These are phyloP conservation scores for Drosophila mojavensis DNA, from an alignment of 1,140 invertebrate genomes.

Conservation along the genomic window DNA sequence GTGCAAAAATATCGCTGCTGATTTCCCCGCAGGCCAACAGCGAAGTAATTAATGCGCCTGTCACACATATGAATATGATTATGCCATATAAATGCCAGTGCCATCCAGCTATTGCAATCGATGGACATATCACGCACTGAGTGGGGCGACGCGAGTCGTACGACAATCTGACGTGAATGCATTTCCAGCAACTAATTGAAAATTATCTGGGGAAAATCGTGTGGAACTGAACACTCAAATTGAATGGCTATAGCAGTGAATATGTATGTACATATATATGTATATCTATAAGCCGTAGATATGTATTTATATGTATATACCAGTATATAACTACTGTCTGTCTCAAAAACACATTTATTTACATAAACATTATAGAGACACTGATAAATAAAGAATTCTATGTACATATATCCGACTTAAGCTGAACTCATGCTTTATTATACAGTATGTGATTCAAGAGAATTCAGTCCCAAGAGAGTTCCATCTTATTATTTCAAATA, in stretches of 20 bases:
- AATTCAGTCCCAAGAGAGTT: too few relatives aligned
- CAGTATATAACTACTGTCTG: too few relatives aligned
- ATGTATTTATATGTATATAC: neutral
- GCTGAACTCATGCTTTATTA: too few relatives aligned
- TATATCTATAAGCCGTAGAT: neutral
- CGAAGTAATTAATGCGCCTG: slow-evolving; percentile 59
- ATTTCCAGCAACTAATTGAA: slow-evolving; percentile 26
- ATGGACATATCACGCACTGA: neutral
- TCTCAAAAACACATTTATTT: too few relatives aligned
- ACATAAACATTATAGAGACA: too few relatives aligned
- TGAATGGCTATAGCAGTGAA: neutral
- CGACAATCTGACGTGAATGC: slow-evolving; percentile 5
- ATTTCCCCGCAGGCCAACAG: slow-evolving; percentile 60
- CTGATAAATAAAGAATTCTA: too few relatives aligned
- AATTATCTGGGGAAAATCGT: slow-evolving; percentile 20
- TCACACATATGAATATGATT: slow-evolving; percentile 55
- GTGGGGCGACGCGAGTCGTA: neutral
- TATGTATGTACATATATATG: neutral
- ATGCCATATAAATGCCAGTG: slow-evolving; percentile 33
- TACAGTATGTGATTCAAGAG: too few relatives aligned
- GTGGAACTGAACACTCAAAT: neutral
- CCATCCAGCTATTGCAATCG: slow-evolving; percentile 16
- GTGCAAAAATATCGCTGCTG: slow-evolving; percentile 43
- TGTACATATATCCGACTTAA: too few relatives aligned
- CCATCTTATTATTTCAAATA: too few relatives aligned